phyloP scores from a whole-genome alignment of 2,797 vertebrate genomes.

The Crocodylus rhombifer region DNA sequence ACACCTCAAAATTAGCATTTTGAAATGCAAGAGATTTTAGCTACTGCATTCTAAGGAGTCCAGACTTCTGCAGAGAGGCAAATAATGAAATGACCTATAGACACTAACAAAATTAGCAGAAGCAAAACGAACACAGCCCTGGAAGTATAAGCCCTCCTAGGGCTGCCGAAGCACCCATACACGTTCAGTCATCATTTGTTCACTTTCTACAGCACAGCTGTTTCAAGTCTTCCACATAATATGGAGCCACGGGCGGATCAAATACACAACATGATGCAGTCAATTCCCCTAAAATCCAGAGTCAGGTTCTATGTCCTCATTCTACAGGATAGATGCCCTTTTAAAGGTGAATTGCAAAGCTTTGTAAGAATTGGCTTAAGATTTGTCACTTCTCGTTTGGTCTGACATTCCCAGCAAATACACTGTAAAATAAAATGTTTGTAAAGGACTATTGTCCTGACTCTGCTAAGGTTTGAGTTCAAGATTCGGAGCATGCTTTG shows the following conservation, averaged over 20 bases:
- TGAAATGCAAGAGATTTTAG: slow-evolving; percentile 59
- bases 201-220: neutral
- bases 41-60: slow-evolving; percentile 65
- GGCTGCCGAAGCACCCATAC: neutral
- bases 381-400: neutral
- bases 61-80: slow-evolving; percentile 46
- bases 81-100: slow-evolving; percentile 63
- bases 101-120: slow-evolving; percentile 52
- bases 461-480: neutral
- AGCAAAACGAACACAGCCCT: slow-evolving; percentile 46
- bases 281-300: neutral
- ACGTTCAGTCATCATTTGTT: slow-evolving; percentile 8
- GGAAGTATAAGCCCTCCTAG: slow-evolving; percentile 16
- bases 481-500: neutral
- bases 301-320: neutral
- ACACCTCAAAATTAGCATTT: slow-evolving; percentile 63
- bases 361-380: neutral
- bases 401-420: neutral
- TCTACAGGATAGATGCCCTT: neutral
- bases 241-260: neutral
- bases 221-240: neutral
- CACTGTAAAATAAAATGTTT: neutral
- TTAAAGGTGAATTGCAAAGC: neutral
- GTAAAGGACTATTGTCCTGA: neutral
- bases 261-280: neutral